Evolutionary conservation across 92 coral and sea anemone species (phyloP), one percentile per base, ranked within the genome.

Genomic region (Zoanthus solanderi): DNA sequence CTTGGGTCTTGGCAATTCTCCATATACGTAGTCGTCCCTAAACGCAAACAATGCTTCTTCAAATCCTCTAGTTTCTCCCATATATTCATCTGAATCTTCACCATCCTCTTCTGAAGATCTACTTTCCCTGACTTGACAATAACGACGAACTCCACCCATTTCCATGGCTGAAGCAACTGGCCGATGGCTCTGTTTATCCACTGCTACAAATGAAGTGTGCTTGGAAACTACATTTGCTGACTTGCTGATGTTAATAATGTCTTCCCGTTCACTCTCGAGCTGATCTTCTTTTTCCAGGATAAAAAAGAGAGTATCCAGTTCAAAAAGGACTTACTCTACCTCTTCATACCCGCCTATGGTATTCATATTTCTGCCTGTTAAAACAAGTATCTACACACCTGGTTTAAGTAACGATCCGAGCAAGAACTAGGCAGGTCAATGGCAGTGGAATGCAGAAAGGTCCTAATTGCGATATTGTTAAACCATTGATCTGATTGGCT

Each of bases 191-290:
- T 90, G 92, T 54, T 72, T 89, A 78, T 93, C 96, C n/a, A 95
- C 92, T 29, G 96, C 98, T 57, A 95, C 94, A 82, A 95, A 93
- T 23, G 94, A 90, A 18, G 98, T 95, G 52, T 79, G 75, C 84
- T 94, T 89, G 48, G 95, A 95, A 10, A 93, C 91, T 4, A 95
- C 96, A 71, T 80, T 93, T 2, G 98, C 88, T 42, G 94, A 77
- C 78, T 90, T 87, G 81, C 98, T 95, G 50, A 95, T 65, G 50
- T 85, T 87, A 52, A 95, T 87, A 30, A 91, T 87, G 63, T 34
- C 65, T 37, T 78, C 69, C 81, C 73, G 83, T 71, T 52, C 46
- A 18, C 12, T 56, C 15, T 56, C 61, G 12, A 56, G 61, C 61
- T 56, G 61, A 69, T 92, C 87, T 75, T 92, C 93, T 76, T 88